phyloP scores from a whole-genome alignment of 2,113 vertebrate species.

The Lagopus muta region DNA sequence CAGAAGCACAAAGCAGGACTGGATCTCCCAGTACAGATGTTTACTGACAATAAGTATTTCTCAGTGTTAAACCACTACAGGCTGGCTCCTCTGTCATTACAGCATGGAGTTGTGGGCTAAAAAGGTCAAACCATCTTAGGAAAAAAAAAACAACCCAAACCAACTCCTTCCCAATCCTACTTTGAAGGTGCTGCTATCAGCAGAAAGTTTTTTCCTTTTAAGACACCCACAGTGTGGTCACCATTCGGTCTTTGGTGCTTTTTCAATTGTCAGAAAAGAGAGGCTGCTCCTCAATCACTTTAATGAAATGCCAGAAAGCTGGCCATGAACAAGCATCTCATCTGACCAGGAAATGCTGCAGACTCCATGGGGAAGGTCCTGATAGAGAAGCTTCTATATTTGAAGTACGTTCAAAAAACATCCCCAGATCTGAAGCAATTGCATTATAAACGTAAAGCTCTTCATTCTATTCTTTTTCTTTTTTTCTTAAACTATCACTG shows the following conservation, averaged over 20 bases:
- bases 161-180: background rate
- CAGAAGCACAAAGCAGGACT: background rate
- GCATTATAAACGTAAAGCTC: background rate
- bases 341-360: background rate
- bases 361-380: background rate
- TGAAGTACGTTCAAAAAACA: background rate
- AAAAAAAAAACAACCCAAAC: background rate
- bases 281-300: slow-evolving; percentile 20
- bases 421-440: background rate
- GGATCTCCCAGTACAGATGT: background rate
- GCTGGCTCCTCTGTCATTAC: background rate
- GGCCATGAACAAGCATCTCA: slow-evolving; percentile 28
- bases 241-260: background rate
- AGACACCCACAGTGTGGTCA: background rate
- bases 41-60: background rate
- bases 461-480: background rate
- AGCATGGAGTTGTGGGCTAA: background rate
- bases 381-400: background rate
- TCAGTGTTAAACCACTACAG: background rate
- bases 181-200: background rate
- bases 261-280: slow-evolving; percentile 23
- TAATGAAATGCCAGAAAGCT: slow-evolving; percentile 26
- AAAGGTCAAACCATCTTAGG: background rate
- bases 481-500: background rate
- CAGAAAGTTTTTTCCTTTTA: background rate